Base-by-base conservation (phyloP, 1,140 invertebrate species). In the Drosophila suzukii region DNA sequence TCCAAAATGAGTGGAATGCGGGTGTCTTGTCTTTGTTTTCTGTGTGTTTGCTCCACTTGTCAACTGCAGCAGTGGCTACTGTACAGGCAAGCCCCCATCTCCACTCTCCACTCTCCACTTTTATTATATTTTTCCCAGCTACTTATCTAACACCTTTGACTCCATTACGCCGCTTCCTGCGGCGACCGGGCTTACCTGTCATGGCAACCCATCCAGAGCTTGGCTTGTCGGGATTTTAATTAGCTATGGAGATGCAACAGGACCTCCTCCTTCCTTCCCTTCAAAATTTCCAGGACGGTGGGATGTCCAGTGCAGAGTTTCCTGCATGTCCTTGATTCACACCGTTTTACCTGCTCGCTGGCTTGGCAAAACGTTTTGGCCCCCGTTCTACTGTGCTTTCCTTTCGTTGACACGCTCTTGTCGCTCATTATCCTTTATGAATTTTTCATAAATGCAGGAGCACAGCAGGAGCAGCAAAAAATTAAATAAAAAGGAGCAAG, bases 401-500 rank as follows among this genome's bases (percentile, higher is more conserved):
- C 41, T 30, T 49, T 55, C 58, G 72, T 79, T 89, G 84, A 88
- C 84, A 89, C 84, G 84, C 84, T 86, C 80, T 85, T 80, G 70
- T 89, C 84, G 84, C 84, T 89, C 84, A 89, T 89, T 89, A 89
- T 89, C 77, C 84, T 89, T 84, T 89, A 89, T 89, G 84, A 89
- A 89, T 89, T 89, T 89, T 89, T 89, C 85, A 89, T 89, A 89
- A 72, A 77, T 88, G 83, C 75, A 85, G 49, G 47, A 66, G 46
- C 55, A 63, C 20, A 13, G 46, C 46, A 15, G 56, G 53, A 57
- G 62, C 74, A 27, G 62, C 24, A 76, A 47, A 72, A 47, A 50
- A 62, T 36, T 41, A 56, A 56, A 56, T 30, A 46, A 39, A 24
- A 60, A 15, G 10, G 32, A 46, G 30, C 27, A 20, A 44, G 11